Evolutionary conservation across 2,797 vertebrate species (phyloP).

Genomic region (Chiloscyllium punctatum): DNA sequence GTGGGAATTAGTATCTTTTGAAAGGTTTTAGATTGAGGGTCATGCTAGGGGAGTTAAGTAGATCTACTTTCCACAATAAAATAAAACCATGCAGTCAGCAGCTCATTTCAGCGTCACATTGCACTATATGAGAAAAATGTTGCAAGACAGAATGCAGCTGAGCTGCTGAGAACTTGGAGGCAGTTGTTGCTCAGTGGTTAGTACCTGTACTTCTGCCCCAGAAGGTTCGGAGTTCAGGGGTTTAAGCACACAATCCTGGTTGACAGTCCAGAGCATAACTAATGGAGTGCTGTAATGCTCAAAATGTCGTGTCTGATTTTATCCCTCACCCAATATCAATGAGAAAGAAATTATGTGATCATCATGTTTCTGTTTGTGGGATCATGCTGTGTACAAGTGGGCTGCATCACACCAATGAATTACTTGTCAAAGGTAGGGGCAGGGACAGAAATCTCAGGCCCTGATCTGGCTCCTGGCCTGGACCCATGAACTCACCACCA

Average conservation of each 20-base stretch:
- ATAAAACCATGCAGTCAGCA: not conserved
- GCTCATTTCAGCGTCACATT: not conserved
- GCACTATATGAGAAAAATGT: not conserved
- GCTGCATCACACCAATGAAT: not conserved
- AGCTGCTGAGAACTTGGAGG: not conserved
- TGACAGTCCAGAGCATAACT: not conserved
- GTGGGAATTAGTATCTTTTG: not conserved
- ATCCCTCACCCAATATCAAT: not conserved
- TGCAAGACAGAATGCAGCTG: not conserved
- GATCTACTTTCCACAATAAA: not conserved
- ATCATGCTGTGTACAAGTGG: not conserved
- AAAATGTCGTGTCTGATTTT: not conserved
- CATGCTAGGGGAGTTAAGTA: not conserved
- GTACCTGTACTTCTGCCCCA: not conserved
- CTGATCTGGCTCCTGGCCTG: too few relatives aligned
- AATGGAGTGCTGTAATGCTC: not conserved
- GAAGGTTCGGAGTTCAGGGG: not conserved
- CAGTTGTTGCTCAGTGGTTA: not conserved
- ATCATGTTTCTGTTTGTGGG: not conserved
- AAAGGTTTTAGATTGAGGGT: not conserved
- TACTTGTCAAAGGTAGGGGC: not conserved
- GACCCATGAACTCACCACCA: too few relatives aligned
- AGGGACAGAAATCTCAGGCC: too few relatives aligned
- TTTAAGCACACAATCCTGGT: not conserved
- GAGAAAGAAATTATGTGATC: not conserved